Conservation (phyloP, 35 echinoderm and acorn worm species). For the Apostichopus japonicus region DNA sequence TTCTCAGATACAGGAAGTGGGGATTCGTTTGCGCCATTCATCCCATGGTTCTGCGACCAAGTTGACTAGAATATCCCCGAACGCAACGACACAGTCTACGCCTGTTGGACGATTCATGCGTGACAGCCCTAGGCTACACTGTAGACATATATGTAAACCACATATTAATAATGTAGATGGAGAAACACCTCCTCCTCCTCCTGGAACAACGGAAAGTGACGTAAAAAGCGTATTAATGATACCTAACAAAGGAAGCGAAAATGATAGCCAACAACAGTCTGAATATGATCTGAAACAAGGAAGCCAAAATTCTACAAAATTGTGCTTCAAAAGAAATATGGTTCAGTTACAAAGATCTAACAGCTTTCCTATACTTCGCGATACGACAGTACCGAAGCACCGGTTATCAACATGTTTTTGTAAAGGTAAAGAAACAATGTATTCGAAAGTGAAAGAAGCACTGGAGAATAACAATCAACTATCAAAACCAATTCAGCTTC, state of each 20-base stretch:
- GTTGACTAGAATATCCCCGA: neutral
- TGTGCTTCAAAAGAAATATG: neutral
- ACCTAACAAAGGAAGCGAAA: too few relatives aligned
- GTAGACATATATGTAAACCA: too few relatives aligned
- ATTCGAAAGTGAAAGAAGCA: neutral
- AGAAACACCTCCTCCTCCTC: too few relatives aligned
- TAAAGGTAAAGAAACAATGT: neutral
- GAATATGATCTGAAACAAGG: too few relatives aligned
- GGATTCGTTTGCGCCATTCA: slow-evolving; percentile 17
- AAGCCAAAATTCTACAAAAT: neutral
- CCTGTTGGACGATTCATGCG: neutral
- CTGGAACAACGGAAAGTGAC: too few relatives aligned
- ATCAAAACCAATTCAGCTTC: neutral
- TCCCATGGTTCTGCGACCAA: neutral
- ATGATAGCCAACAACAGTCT: too few relatives aligned
- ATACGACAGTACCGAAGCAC: neutral
- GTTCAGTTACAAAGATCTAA: neutral
- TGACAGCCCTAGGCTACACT: too few relatives aligned
- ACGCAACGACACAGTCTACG: neutral
- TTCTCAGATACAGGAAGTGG: slow-evolving; percentile 9
- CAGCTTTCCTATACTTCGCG: neutral
- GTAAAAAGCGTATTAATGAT: too few relatives aligned
- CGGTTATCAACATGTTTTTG: neutral
- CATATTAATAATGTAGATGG: too few relatives aligned
- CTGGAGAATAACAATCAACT: neutral